Base-by-base conservation (phyloP, 2,113 vertebrate species). In the Odontophorus gujanensis region DNA sequence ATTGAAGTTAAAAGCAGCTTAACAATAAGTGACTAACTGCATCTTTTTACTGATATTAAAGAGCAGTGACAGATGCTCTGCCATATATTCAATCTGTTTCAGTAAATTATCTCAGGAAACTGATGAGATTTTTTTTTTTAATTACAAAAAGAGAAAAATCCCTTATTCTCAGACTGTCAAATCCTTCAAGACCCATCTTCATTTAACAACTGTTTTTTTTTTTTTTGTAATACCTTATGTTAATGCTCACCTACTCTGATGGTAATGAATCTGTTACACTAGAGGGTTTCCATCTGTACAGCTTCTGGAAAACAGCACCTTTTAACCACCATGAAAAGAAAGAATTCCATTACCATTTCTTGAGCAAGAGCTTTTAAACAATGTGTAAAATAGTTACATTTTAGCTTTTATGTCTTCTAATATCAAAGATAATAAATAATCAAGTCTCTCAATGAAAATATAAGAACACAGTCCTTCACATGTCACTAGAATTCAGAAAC, bases 11-110 rank as follows among this genome's bases (percentile, higher is more conserved):
- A 94, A 92, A 61, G 3, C 32, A 61, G 57, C 47, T 87, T 85
- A 95, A 40, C 26, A 88, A 24, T 58, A 91, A 91, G n/a, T 78
- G 91, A 75, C 85, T 91, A 91, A 77, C 72, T 76, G 17, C 17
- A 63, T 42, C 66, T 92, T 89, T 80, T 25, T 90, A 24, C 57
- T 92, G 81, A 50, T 43, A 25, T 10, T 72, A 75, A 76, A 71
- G 40, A 95, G 18, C 26, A 61, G n/a, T 86, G 87, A 72, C 85
- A 95, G 91, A 88, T 91, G 91, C 48, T 91, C 11, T 95, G 61
- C 78, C 7, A 22, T 87, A 86, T 90, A 95, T 87, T 81, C 89
- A 95, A 61, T 94, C 85, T 96, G 82, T 81, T 87, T 86, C 76
- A 72, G 51, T 81, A 92, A 90, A 85, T 20, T 63, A 63, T 55